Evolutionary conservation across 2,797 vertebrate species (phyloP).

Genomic region (Lithobates sylvaticus): DNA sequence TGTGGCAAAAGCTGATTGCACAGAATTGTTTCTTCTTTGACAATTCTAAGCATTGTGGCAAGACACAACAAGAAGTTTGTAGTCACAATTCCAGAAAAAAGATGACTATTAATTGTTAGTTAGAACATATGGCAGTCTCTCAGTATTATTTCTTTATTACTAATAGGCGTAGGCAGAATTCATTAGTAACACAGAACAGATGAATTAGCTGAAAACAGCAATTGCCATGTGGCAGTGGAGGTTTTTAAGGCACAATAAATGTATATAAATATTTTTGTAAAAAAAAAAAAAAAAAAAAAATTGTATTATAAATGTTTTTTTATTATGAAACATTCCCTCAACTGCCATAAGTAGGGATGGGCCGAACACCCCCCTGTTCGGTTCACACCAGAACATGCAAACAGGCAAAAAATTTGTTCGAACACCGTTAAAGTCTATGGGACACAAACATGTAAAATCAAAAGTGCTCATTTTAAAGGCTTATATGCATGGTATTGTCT

Average conservation of each 20-base stretch:
- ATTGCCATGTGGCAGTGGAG: background rate
- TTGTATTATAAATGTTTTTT: background rate
- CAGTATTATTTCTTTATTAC: background rate
- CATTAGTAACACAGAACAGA: constrained; percentile 12
- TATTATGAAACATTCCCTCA: background rate
- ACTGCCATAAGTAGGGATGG: too few relatives aligned
- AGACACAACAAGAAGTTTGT: background rate
- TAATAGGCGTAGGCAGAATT: constrained; percentile 19
- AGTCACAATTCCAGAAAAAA: background rate
- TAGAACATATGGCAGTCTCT: background rate
- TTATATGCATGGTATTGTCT: too few relatives aligned
- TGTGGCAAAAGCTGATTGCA: background rate
- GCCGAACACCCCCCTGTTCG: too few relatives aligned
- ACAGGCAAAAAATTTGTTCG: too few relatives aligned
- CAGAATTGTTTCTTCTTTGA: constrained; percentile 1
- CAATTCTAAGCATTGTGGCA: constrained; percentile 15
- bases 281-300: background rate
- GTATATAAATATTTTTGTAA: background rate
- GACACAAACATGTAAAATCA: too few relatives aligned
- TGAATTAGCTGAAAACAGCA: background rate
- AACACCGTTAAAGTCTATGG: too few relatives aligned
- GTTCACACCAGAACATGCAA: too few relatives aligned
- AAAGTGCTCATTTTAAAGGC: too few relatives aligned
- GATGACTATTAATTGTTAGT: constrained; percentile 4
- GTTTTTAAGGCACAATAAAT: background rate